phyloP scores from a whole-genome alignment of 2,113 vertebrate species.

The Cyphomyrus plagiostoma region DNA sequence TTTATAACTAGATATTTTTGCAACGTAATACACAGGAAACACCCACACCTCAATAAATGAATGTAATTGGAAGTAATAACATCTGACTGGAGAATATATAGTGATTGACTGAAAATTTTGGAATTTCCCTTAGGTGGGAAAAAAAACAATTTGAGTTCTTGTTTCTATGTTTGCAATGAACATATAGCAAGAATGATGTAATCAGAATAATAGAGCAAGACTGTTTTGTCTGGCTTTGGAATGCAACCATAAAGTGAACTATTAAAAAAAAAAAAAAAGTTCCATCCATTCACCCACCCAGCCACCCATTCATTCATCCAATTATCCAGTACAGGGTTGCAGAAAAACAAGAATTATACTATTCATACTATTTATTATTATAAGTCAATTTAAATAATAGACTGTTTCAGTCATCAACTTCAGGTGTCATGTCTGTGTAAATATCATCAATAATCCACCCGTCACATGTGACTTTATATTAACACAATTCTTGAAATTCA shows the following conservation, averaged over 20 bases:
- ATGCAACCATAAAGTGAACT: neutral
- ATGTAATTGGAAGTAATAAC: neutral
- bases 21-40: neutral
- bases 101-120: neutral
- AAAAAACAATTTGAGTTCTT: neutral
- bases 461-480: neutral
- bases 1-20: neutral
- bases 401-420: neutral
- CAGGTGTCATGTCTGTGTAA: neutral
- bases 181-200: neutral
- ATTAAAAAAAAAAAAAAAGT: neutral
- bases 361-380: neutral
- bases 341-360: neutral
- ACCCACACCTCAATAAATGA: slow-evolving; percentile 17
- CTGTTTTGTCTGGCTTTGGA: neutral
- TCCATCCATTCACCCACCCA: neutral
- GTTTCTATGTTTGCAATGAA: neutral
- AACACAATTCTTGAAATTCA: neutral
- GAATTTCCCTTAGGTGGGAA: slow-evolving; percentile 7
- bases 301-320: neutral
- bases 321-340: neutral
- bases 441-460: neutral
- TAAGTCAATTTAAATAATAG: neutral
- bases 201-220: neutral
- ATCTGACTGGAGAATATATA: neutral